Evolutionary conservation across 1,140 invertebrate species (phyloP).

Genomic region (Latrodectus geometricus): DNA sequence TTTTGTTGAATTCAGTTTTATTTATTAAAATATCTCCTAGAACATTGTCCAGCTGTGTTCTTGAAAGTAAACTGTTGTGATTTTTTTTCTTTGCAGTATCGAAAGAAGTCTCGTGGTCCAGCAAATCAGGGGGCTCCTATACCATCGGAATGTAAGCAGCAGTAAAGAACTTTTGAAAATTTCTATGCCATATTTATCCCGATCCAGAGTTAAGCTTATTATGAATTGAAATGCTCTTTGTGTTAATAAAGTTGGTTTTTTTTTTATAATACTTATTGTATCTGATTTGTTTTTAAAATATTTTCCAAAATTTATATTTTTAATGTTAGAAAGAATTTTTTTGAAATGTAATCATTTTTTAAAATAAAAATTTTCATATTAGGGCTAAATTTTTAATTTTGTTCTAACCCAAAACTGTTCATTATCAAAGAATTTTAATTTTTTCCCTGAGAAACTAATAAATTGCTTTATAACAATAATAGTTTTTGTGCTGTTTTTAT

Average conservation of each 20-base stretch:
- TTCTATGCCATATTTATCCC: constrained; percentile 51
- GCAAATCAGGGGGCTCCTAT: constrained; percentile 11
- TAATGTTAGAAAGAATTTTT: too few relatives aligned
- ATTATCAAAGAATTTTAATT: too few relatives aligned
- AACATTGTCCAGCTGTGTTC: neutral
- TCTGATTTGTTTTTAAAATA: too few relatives aligned
- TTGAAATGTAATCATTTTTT: too few relatives aligned
- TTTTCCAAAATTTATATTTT: too few relatives aligned
- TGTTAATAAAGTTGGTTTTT: constrained; percentile 60
- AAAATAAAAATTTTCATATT: too few relatives aligned
- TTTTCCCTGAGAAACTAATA: too few relatives aligned
- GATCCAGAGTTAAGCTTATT: constrained; percentile 42
- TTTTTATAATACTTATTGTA: constrained; percentile 20
- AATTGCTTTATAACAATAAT: too few relatives aligned
- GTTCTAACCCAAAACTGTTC: too few relatives aligned
- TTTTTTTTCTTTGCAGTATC: constrained; percentile 32
- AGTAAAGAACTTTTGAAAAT: constrained; percentile 37
- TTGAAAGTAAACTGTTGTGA: neutral
- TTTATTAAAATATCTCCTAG: neutral
- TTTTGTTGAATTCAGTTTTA: neutral
- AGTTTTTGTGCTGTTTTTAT: too few relatives aligned
- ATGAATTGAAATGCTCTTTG: constrained; percentile 14
- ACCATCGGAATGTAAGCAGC: constrained; percentile 63
- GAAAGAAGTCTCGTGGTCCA: constrained; percentile 38
- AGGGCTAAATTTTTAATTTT: too few relatives aligned